Evolutionary conservation across 2,113 vertebrate species (phyloP), one percentile per base, ranked within the genome.

Genomic region (Sturnus vulgaris): DNA sequence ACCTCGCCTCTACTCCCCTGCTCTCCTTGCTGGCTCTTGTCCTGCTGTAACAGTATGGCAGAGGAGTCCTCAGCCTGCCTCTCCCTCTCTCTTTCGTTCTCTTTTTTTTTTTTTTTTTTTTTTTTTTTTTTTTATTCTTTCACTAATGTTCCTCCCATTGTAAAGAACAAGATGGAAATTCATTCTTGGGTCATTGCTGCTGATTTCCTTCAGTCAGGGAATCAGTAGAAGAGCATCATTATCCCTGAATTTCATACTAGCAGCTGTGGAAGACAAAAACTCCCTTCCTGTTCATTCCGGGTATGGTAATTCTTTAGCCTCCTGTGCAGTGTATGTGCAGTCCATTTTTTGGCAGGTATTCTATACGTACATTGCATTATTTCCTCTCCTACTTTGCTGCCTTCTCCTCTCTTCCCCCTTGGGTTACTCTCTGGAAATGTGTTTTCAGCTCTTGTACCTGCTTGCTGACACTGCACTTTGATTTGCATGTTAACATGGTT

Each of bases 261-360:
- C 56, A 82, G 66, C 92, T 93, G 33, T 77, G 56, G 84, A 96
- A 93, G 93, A 95, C 73, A 90, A 86, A 95, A 94, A 42, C 56
- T 86, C 76, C 69, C 33, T 91, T 84, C 82, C 57, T 80, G 91
- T 91, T 94, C 78, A 9, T 80, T 69, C 63, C 1, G 33, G 68
- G 27, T 95, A 56, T 56, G 66, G 87, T 96, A 90, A 89, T 95
- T 84, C 59, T 47, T 93, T 70, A 68, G 52, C 85, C 80, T 97
- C 77, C 89, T 81, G 53, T 79, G 53, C 76, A 83, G 61, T 78
- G 49, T 92, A 52, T 73, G 44, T 87, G 71, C 50, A 68, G 86
- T 94, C 65, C 40, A 7, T 57, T 93, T 94, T 95, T 91, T 95
- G 96, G 92, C 91, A 95, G 78, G 40, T 95, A 76, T 88, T 95